These are phyloP conservation scores for Ahaetulla prasina DNA, from an alignment of 2,113 vertebrate genomes.

Conservation along the genomic window DNA sequence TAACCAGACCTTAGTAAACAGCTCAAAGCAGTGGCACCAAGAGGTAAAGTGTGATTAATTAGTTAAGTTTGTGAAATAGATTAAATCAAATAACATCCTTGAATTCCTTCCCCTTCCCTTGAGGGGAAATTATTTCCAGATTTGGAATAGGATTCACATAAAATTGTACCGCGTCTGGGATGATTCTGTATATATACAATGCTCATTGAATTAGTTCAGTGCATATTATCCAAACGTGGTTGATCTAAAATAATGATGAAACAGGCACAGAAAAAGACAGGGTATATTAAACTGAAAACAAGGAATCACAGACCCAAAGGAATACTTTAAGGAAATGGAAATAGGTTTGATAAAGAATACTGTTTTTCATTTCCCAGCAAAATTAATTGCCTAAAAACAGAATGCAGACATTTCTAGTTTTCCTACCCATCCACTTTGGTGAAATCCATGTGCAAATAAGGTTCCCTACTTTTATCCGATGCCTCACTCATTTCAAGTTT, in stretches of 20 bases:
- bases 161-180: constrained; percentile 46
- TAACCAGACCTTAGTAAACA: constrained; percentile 41
- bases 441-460: background rate
- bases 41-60: constrained; percentile 70
- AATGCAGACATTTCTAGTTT: background rate
- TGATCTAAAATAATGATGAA: constrained; percentile 32
- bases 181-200: constrained; percentile 28
- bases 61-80: constrained; percentile 44
- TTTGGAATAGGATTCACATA: constrained; percentile 56
- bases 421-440: background rate
- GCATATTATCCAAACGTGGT: constrained; percentile 45
- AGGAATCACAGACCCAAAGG: constrained; percentile 16
- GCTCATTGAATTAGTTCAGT: constrained; percentile 52
- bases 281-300: constrained; percentile 10
- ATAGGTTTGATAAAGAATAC: constrained; percentile 26
- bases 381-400: background rate
- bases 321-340: background rate
- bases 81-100: constrained; percentile 55
- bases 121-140: constrained; percentile 6
- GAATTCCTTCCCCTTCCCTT: constrained; percentile 23
- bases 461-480: background rate
- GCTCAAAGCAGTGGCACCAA: constrained; percentile 69
- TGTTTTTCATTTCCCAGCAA: background rate
- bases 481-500: background rate
- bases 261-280: constrained; percentile 37